A percentile compares a stretch with the other conserved stretches of the same genome.
These are phyloP conservation scores for Limnephilus auricula DNA, from an alignment of 2,888 invertebrate genomes.

Conservation along the genomic window DNA sequence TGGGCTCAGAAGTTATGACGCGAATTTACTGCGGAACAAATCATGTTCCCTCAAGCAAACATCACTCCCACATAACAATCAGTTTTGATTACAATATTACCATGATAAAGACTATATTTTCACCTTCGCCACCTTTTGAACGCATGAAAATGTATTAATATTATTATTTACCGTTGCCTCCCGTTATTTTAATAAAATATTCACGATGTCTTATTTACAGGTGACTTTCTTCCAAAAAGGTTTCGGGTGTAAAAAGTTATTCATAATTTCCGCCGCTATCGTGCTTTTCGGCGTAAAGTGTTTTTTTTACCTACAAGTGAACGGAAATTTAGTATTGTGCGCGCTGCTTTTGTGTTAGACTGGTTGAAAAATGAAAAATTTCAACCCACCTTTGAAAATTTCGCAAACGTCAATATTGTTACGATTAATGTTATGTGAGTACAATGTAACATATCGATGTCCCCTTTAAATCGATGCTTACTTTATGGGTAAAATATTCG, in stretches of 20 bases:
- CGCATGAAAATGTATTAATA: too few relatives aligned
- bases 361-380: too few relatives aligned
- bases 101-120: too few relatives aligned
- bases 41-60: background rate
- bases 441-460: too few relatives aligned
- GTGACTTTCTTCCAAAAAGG: conserved; percentile 32
- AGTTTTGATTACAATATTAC: background rate
- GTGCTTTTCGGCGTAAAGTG: background rate
- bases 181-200: conserved; percentile 8
- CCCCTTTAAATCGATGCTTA: too few relatives aligned
- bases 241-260: background rate
- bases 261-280: conserved; percentile 4
- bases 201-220: background rate
- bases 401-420: too few relatives aligned
- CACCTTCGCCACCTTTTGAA: too few relatives aligned
- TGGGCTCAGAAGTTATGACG: background rate
- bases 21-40: background rate
- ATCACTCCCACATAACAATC: background rate
- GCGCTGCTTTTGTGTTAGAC: too few relatives aligned
- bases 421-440: too few relatives aligned
- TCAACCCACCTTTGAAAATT: too few relatives aligned
- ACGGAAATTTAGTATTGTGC: background rate
- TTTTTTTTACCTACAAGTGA: background rate
- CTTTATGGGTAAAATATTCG: too few relatives aligned
- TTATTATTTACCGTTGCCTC: too few relatives aligned